phyloP scores from a whole-genome alignment of 2,113 vertebrate species.

The Pandion haliaetus region DNA sequence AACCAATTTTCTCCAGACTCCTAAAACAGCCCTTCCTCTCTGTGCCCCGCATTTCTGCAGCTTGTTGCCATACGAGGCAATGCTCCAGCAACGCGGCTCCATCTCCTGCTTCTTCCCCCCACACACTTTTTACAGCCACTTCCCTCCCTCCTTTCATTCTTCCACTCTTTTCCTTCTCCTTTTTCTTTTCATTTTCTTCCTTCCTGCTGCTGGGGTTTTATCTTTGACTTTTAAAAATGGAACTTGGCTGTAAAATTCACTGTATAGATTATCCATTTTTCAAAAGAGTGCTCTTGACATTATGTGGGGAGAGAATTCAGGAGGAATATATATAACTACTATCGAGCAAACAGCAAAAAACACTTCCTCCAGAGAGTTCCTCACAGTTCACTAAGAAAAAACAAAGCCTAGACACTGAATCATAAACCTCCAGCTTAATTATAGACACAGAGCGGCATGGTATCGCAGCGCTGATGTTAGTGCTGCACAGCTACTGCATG shows the following conservation, averaged over 20 bases:
- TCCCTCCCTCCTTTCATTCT: neutral
- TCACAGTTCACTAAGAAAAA: slow-evolving; percentile 28
- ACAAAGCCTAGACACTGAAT: slow-evolving; percentile 39
- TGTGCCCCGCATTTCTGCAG: neutral
- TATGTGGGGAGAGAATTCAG: neutral
- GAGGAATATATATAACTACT: slow-evolving; percentile 22
- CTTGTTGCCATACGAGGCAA: too few relatives aligned
- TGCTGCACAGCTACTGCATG: neutral
- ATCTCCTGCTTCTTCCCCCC: neutral
- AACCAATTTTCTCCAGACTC: neutral
- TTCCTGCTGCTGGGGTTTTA: neutral
- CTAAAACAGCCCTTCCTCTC: neutral
- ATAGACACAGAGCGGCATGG: neutral
- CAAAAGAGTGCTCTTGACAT: slow-evolving; percentile 5
- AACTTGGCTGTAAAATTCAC: slow-evolving; percentile 32
- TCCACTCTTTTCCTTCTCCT: neutral
- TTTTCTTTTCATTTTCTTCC: neutral
- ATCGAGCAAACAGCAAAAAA: slow-evolving; percentile 23
- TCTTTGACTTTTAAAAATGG: slow-evolving; percentile 37
- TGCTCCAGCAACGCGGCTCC: accelerated
- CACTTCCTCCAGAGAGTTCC: slow-evolving; percentile 16
- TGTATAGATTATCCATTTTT: slow-evolving; percentile 55
- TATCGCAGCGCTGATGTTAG: neutral
- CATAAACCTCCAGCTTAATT: slow-evolving; percentile 39
- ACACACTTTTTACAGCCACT: neutral